Conservation (phyloP, 2,888 invertebrate species). For the Schizotus pectinicornis region DNA sequence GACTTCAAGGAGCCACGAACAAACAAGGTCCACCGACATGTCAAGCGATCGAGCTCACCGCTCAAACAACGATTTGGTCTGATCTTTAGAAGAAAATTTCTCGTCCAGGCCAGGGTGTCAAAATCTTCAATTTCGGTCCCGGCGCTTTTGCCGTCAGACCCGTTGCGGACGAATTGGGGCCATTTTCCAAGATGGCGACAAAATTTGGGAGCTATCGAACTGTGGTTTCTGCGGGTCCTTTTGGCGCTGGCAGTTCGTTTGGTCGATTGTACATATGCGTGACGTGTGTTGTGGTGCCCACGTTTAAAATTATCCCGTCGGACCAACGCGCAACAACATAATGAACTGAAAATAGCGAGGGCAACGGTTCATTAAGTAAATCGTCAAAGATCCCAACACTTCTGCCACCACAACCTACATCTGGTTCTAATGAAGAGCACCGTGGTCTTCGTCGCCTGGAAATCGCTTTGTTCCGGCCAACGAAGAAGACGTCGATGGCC, state of each 20-base stretch:
- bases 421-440: constrained; percentile 42
- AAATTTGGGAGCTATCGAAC: no score
- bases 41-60: no score
- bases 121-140: no score
- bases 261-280: constrained; percentile 27
- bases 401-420: constrained; percentile 39
- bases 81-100: no score
- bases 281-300: constrained; percentile 35
- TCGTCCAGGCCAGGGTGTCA: no score
- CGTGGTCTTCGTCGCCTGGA: constrained; percentile 17
- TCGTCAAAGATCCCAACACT: constrained; percentile 46
- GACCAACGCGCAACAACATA: constrained; percentile 44
- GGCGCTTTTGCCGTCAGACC: no score
- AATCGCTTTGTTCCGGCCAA: neutral
- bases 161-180: no score
- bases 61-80: no score
- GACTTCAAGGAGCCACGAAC: no score
- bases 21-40: no score
- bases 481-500: constrained; percentile 4
- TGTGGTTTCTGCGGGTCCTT: neutral
- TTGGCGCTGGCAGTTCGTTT: constrained; percentile 1
- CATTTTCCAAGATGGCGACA: no score
- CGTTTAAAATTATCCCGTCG: constrained; percentile 49
- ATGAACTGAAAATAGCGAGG: constrained; percentile 51
- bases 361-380: constrained; percentile 53